Evolutionary conservation across 2,797 vertebrate genomes (phyloP).

Genomic region (Jordanella pulchra): DNA sequence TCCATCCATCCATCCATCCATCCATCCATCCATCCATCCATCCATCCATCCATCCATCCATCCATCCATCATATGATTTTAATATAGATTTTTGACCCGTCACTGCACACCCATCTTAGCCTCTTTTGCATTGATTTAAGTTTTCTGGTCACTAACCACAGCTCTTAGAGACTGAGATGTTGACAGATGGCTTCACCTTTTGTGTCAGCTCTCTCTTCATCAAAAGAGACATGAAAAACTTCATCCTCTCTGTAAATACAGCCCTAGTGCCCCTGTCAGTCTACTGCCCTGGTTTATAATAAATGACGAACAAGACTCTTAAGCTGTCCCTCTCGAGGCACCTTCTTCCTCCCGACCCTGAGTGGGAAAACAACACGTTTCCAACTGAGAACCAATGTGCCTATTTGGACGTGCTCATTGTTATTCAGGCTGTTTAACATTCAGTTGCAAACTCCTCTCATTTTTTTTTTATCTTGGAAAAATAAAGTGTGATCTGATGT

Average conservation of each 20-base stretch:
- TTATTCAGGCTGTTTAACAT: constrained; percentile 1
- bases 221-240: not conserved
- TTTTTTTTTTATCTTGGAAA: not conserved
- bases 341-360: not conserved
- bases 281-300: not conserved
- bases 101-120: not conserved
- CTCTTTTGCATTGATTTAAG: not conserved
- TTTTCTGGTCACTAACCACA: not conserved
- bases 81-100: not conserved
- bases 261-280: not conserved
- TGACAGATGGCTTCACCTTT: not conserved
- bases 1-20: constrained; percentile 2
- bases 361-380: not conserved
- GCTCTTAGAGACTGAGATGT: not conserved
- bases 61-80: too few species aligned
- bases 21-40: not conserved
- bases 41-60: not conserved
- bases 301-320: not conserved
- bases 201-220: not conserved
- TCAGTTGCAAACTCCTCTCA: not conserved
- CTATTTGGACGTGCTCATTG: not conserved
- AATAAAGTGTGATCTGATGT: not conserved
- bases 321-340: not conserved
- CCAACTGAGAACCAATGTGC: not conserved
- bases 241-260: not conserved